A percentile compares a stretch with the other conserved stretches of the same genome.
These are phyloP conservation scores for Plutomurus gul DNA, from an alignment of 1,140 invertebrate species.

Conservation along the genomic window DNA sequence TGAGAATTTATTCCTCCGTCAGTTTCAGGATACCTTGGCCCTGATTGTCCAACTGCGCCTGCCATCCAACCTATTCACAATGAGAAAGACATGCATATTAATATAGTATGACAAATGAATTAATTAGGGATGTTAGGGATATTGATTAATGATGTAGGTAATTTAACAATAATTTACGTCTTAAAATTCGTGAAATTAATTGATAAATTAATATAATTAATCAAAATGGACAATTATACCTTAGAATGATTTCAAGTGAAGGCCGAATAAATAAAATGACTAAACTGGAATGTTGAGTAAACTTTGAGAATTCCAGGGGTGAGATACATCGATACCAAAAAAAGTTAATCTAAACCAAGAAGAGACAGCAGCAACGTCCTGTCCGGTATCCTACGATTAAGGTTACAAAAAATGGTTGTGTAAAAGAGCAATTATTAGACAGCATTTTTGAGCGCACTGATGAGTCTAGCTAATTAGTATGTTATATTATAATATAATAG, in stretches of 20 bases:
- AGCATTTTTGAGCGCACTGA: too few relatives aligned
- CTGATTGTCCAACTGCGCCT: constrained; percentile 16
- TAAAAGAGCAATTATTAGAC: neutral
- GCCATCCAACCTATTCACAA: constrained; percentile 14
- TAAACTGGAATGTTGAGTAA: constrained; percentile 1
- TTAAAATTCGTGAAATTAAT: neutral
- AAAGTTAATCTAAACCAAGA: neutral
- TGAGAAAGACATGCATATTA: neutral
- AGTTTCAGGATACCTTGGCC: neutral
- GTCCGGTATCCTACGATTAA: too few relatives aligned
- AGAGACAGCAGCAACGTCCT: neutral
- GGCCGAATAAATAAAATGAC: neutral
- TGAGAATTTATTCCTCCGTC: constrained; percentile 29
- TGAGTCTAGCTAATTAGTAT: too few relatives aligned
- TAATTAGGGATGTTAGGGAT: too few relatives aligned
- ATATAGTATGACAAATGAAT: too few relatives aligned
- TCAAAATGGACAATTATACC: too few relatives aligned
- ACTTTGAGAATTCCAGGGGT: neutral
- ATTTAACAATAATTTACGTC: neutral
- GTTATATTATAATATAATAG: too few relatives aligned
- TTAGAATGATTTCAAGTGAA: too few relatives aligned
- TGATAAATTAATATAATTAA: too few relatives aligned
- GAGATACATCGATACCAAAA: constrained; percentile 1
- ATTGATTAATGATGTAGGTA: neutral
- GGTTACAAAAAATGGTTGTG: neutral